Evolutionary conservation across 2,113 vertebrate genomes (phyloP).

Genomic region (Tyto alba): DNA sequence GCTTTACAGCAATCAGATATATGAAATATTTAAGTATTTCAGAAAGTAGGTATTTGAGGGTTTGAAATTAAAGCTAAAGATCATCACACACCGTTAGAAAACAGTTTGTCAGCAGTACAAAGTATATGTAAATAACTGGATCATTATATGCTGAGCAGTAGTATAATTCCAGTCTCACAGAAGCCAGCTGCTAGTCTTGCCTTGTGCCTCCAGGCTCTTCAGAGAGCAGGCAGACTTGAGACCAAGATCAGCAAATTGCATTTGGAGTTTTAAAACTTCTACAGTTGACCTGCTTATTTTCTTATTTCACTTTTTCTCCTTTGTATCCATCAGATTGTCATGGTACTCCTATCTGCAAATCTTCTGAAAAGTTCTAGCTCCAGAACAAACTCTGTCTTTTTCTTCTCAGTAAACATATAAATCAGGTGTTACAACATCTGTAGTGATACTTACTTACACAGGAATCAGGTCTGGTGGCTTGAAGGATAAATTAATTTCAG

Average conservation of each 20-base stretch:
- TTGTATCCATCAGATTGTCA: background rate
- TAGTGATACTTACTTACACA: background rate
- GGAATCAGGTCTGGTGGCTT: background rate
- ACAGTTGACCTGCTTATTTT: background rate
- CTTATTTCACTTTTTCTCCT: background rate
- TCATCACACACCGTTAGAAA: background rate
- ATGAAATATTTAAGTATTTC: background rate
- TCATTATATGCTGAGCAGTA: background rate
- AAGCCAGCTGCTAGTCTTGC: background rate
- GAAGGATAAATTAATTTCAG: background rate
- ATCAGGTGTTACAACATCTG: background rate
- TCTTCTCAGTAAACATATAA: background rate
- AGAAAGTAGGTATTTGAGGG: background rate
- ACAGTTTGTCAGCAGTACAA: background rate
- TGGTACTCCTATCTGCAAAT: background rate
- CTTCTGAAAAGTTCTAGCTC: background rate
- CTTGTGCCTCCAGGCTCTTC: background rate
- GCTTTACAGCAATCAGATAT: background rate
- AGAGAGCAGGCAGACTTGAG: background rate
- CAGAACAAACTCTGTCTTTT: background rate
- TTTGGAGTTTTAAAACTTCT: background rate
- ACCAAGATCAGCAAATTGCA: background rate
- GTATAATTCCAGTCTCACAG: background rate
- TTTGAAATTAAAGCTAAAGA: background rate
- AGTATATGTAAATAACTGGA: background rate